Base-by-base conservation (phyloP, 2,797 vertebrate genomes). In the Poliocrania exsul region DNA sequence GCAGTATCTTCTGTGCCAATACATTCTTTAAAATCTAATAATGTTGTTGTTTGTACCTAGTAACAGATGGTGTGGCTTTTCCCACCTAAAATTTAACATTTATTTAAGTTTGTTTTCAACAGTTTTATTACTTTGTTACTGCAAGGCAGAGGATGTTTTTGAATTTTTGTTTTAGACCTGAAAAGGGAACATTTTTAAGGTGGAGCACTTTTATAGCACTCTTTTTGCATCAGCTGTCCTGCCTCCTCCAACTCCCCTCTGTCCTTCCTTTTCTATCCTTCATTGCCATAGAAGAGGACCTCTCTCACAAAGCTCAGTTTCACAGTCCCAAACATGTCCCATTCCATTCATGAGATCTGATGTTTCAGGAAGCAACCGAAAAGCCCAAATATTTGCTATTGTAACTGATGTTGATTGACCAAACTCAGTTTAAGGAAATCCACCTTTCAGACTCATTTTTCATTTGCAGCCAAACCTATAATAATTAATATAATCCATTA, bases 231-330 rank as follows among this genome's bases (percentile, higher is more conserved):
- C n/a, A 62, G 6, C 8, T 12, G 2, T 50, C 9, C 33, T 42
- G 6, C 10, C 8, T 70, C 11, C 23, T 61, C 29, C n/a, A 35
- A 0, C 11, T 81, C 31, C 10, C 12, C 4, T 47, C 25, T 24
- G 8, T 51, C 25, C 7, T 44, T 74, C 6, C 10, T 53, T 71
- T 81, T 81, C 26, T 54, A 4, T 31, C 40, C 35, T 69, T 77
- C 12, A 19, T 16, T 11, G 1, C 16, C 12, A 15, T 23, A 51
- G 25, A 72, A 44, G 10, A 54, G 2, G 1, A 0, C 0, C 2
- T 9, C 10, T 70, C 21, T 54, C 37, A 25, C 29, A 66, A 28
- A 75, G 12, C 31, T 40, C 3, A 3, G 1, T 57, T 72, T 85
- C 17, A 4, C 23, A 46, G 17, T 47, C 23, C 19, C 35, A 67